Evolutionary conservation across 92 coral and sea anemone species (phyloP), one percentile per base, ranked within the genome.

Genomic region (Phenganax marumi): DNA sequence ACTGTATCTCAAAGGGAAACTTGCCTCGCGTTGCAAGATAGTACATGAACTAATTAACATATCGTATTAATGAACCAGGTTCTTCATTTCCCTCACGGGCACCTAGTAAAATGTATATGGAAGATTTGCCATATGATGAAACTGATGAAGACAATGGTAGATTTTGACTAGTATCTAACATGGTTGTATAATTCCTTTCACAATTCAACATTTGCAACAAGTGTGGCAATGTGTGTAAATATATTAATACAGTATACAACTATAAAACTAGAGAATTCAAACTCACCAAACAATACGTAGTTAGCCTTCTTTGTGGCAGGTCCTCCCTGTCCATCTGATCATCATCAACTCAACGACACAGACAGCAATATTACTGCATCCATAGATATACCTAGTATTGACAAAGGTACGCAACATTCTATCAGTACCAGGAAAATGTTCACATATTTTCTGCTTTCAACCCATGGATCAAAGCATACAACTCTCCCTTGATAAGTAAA

Each of bases 231-330:
- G 57, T 53, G 57, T 33, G 43, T 33, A 56, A 56, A 56, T 13
- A 56, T 56, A 56, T 58, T 13, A 58, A 58, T 58, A 16, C 65
- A 58, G 65, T 58, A 58, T 58, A n/a, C 65, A 58, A 58, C 17
- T 58, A 58, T 3, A 23, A 2, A 16, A 14, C 21, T 7, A 23
- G 21, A 58, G 4, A 0, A 58, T 2, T 13, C 23, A 58, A 18
- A 18, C 65, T 7, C 16, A 0, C 65, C 3, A n/a, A 16, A 58
- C 21, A 56, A 6, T 13, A 58, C 12, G 13, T 13, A 13, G 8
- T 16, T 13, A 58, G 8, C 17, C 65, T 0, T 13, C 65, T 58
- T 58, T 14, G 65, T 58, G 3, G 0, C 21, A 14, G 65, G 65
- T n/a, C 65, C 65, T 58, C 65, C 63, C 18, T 16, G 65, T 58